Conservation (phyloP, 2,797 vertebrate species). For the Anguilla marmorata region DNA sequence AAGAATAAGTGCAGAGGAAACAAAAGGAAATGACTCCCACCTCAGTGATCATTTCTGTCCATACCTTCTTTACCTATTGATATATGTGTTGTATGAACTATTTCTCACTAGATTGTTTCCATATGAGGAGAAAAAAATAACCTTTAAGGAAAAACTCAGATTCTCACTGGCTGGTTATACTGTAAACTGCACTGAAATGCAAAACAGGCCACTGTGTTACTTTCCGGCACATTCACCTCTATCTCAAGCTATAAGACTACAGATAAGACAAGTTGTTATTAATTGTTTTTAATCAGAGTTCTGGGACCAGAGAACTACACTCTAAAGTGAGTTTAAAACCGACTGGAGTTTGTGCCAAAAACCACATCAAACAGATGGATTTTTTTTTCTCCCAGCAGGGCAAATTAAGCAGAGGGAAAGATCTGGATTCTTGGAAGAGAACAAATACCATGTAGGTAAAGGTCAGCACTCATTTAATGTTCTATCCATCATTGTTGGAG, state of each 20-base stretch:
- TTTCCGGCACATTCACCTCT: background rate
- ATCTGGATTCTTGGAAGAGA: constrained; percentile 16
- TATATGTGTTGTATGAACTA: constrained; percentile 17
- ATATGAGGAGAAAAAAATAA: constrained; percentile 5
- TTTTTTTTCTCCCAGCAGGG: constrained; percentile 33
- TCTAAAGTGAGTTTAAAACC: constrained; percentile 29
- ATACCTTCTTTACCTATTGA: background rate
- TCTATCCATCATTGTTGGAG: constrained; percentile 33
- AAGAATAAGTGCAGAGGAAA: constrained; percentile 40
- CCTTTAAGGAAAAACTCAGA: background rate
- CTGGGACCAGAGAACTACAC: constrained; percentile 23
- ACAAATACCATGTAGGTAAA: constrained; percentile 30
- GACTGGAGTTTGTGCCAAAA: constrained; percentile 37
- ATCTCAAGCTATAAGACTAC: background rate
- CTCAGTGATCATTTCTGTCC: constrained; percentile 30
- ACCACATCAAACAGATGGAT: constrained; percentile 49
- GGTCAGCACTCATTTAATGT: constrained; percentile 26
- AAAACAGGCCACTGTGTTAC: no score
- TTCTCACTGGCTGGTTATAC: background rate
- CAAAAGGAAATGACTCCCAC: constrained; percentile 48
- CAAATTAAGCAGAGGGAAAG: constrained; percentile 37
- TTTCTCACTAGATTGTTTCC: constrained; percentile 16
- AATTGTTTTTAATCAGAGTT: constrained; percentile 40
- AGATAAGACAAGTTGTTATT: constrained; percentile 38
- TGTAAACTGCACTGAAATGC: background rate